Evolutionary conservation across 2,888 invertebrate genomes (phyloP).

Genomic region (Diachrysia chrysitis): DNA sequence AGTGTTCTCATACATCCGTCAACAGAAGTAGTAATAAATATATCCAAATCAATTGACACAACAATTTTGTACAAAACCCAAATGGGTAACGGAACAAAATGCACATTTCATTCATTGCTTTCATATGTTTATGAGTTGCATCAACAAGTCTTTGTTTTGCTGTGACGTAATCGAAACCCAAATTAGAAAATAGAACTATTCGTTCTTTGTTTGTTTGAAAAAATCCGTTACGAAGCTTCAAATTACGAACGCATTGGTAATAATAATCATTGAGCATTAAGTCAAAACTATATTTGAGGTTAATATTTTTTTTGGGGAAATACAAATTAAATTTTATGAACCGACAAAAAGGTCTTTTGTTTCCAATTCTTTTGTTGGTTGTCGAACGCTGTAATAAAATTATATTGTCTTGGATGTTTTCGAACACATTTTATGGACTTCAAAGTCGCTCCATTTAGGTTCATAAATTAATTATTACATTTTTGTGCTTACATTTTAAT

Average conservation of each 20-base stretch:
- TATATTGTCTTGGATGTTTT: conserved; percentile 47
- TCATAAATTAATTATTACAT: conserved; percentile 37
- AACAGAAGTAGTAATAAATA: conserved; percentile 34
- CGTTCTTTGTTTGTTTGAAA: conserved; percentile 77
- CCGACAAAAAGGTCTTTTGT: conserved; percentile 67
- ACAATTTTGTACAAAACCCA: conserved; percentile 63
- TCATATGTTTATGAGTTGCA: conserved; percentile 73
- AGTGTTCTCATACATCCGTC: conserved; percentile 35
- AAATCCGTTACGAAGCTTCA: conserved; percentile 64
- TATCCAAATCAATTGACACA: conserved; percentile 54
- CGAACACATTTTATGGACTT: conserved; percentile 38
- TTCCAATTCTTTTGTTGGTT: conserved; percentile 62
- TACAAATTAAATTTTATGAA: conserved; percentile 70
- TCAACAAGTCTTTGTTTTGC: conserved; percentile 75
- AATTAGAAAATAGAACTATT: conserved; percentile 80
- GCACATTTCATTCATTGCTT: conserved; percentile 71
- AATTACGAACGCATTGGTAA: conserved; percentile 57
- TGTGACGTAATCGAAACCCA: conserved; percentile 78
- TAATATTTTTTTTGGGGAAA: conserved; percentile 62
- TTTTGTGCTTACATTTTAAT: conserved; percentile 32
- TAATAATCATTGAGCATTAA: conserved; percentile 46
- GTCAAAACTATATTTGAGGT: conserved; percentile 52
- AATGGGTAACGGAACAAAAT: conserved; percentile 60
- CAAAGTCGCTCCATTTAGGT: conserved; percentile 39
- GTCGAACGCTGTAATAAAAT: conserved; percentile 57